phyloP scores from a whole-genome alignment of 2,797 vertebrate species.

The Rhinophrynus dorsalis region DNA sequence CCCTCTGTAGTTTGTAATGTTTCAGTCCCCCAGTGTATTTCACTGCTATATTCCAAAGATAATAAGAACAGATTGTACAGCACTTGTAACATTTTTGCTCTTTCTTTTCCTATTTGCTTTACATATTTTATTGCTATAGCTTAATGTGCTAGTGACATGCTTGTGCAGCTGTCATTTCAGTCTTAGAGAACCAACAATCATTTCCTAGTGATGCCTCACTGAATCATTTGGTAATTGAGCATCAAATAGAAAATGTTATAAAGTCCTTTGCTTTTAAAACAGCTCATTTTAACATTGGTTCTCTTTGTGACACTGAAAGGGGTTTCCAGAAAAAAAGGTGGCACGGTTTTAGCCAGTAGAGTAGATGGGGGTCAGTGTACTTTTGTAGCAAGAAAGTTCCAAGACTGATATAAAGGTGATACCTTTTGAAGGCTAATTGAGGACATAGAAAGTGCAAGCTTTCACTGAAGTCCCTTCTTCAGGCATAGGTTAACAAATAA shows the following conservation, averaged over 20 bases:
- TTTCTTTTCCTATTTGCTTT: constrained; percentile 8
- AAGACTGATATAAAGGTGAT: too few relatives aligned
- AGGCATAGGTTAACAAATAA: too few relatives aligned
- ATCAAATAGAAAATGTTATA: neutral
- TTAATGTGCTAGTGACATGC: constrained; percentile 10
- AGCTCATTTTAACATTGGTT: too few relatives aligned
- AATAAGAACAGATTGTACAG: constrained; percentile 34
- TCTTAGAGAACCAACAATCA: neutral
- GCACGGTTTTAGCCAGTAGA: too few relatives aligned
- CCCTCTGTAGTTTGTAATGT: neutral
- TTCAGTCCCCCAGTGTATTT: constrained; percentile 17
- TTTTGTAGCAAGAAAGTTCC: too few relatives aligned
- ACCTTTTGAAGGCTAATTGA: too few relatives aligned
- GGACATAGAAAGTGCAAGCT: too few relatives aligned
- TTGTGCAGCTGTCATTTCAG: constrained; percentile 13
- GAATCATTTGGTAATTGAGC: neutral
- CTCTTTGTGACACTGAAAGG: too few relatives aligned
- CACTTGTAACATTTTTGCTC: constrained; percentile 21
- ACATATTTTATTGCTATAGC: constrained; percentile 12
- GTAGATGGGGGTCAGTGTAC: too few relatives aligned
- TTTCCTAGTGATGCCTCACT: constrained; percentile 1
- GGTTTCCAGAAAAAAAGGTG: too few relatives aligned
- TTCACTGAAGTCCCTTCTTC: too few relatives aligned
- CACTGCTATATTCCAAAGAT: constrained; percentile 16
- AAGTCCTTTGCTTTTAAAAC: neutral